Evolutionary conservation across 2,113 vertebrate genomes (phyloP).

Genomic region (Dicaeum eximium): DNA sequence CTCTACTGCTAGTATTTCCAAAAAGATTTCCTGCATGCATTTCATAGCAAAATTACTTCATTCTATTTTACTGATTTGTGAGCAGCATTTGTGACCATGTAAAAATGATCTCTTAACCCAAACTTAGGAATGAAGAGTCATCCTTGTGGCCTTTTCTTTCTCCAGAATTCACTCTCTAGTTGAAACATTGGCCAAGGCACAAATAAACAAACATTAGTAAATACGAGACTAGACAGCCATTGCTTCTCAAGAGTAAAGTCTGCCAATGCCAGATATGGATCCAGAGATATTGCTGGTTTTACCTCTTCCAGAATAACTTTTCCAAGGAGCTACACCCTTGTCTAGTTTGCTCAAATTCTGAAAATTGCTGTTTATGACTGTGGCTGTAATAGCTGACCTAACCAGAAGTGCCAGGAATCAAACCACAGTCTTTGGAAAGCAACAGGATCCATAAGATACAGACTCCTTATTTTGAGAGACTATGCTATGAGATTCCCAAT

Average conservation of each 20-base stretch:
- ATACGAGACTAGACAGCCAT: background rate
- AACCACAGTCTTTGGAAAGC: slow-evolving; percentile 36
- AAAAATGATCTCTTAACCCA: slow-evolving; percentile 41
- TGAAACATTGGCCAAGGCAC: slow-evolving; percentile 8
- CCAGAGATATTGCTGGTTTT: slow-evolving; percentile 15
- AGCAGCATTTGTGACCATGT: background rate
- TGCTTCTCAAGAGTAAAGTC: background rate
- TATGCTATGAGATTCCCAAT: background rate
- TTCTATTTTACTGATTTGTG: background rate
- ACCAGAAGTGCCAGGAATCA: slow-evolving; percentile 35
- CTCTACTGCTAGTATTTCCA: background rate
- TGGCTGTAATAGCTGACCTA: slow-evolving; percentile 17
- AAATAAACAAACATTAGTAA: slow-evolving; percentile 55
- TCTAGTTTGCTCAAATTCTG: slow-evolving; percentile 36
- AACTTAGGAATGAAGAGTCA: background rate
- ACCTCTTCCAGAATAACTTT: slow-evolving; percentile 24
- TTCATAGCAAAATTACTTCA: background rate
- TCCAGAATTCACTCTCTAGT: slow-evolving; percentile 40
- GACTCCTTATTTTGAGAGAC: background rate
- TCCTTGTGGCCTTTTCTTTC: slow-evolving; percentile 3
- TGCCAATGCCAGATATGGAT: slow-evolving; percentile 29
- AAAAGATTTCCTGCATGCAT: no score
- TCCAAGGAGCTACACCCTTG: slow-evolving; percentile 53
- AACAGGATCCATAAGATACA: background rate
- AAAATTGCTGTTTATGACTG: slow-evolving; percentile 51